A percentile compares a stretch with the other conserved stretches of the same genome.
Conservation (phyloP, 2,888 invertebrate species). For the Antitype chi region DNA sequence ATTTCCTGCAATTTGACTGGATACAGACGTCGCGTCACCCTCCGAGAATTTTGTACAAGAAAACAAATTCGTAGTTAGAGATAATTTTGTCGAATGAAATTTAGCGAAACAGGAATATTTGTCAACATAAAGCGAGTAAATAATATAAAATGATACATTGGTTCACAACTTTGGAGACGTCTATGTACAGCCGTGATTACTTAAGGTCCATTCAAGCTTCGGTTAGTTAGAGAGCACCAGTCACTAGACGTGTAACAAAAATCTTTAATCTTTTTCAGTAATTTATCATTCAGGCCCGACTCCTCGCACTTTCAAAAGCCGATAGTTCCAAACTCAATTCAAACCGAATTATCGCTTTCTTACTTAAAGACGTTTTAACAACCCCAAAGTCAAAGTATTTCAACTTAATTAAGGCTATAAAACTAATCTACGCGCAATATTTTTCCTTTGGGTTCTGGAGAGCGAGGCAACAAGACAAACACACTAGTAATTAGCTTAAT, state of each 20-base stretch:
- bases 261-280: slow-evolving; percentile 28
- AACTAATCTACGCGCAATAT: slow-evolving; percentile 55
- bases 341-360: slow-evolving; percentile 56
- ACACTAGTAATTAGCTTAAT: slow-evolving; percentile 78
- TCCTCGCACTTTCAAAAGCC: slow-evolving; percentile 29
- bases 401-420: slow-evolving; percentile 53
- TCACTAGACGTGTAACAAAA: slow-evolving; percentile 1
- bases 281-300: slow-evolving; percentile 44
- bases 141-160: not conserved
- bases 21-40: slow-evolving; percentile 59
- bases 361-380: slow-evolving; percentile 45
- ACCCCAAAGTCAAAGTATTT: slow-evolving; percentile 53
- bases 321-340: slow-evolving; percentile 55
- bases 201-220: not conserved
- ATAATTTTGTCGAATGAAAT: slow-evolving; percentile 22
- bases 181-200: not conserved
- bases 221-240: not conserved
- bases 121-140: not conserved
- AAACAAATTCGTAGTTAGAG: slow-evolving; percentile 47
- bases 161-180: not conserved
- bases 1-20: slow-evolving; percentile 67
- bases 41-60: slow-evolving; percentile 46
- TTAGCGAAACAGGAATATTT: slow-evolving; percentile 6
- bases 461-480: slow-evolving; percentile 55
- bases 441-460: slow-evolving; percentile 52